Evolutionary conservation across 2,113 vertebrate species (phyloP).

Genomic region (Perognathus longimembris): DNA sequence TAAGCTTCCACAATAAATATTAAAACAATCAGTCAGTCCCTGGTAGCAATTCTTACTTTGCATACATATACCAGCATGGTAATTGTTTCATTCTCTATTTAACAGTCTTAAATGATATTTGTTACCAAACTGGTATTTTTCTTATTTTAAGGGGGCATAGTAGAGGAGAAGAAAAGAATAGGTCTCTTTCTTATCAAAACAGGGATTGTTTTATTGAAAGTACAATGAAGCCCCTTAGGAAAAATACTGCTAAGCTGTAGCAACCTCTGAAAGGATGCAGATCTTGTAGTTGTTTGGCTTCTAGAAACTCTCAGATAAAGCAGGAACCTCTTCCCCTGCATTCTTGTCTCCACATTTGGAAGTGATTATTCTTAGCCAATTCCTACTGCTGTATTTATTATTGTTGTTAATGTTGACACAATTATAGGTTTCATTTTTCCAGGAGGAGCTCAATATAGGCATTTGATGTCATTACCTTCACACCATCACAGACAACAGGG

Average conservation of each 20-base stretch:
- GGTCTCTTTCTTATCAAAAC: conserved; percentile 60
- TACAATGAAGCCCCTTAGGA: background rate
- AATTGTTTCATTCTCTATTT: conserved; percentile 67
- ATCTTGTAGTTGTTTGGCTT: background rate
- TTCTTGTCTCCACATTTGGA: background rate
- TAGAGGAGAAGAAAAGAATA: conserved; percentile 52
- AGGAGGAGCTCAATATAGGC: background rate
- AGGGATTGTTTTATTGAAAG: conserved; percentile 61
- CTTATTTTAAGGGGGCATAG: conserved; percentile 53
- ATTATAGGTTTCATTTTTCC: conserved; percentile 9
- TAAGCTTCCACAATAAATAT: conserved; percentile 65
- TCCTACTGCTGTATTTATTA: conserved; percentile 11
- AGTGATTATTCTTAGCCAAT: conserved; percentile 47
- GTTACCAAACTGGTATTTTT: conserved; percentile 72
- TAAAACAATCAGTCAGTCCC: conserved; percentile 64
- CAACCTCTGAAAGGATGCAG: background rate
- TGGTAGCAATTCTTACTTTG: conserved; percentile 56
- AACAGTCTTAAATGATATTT: conserved; percentile 70
- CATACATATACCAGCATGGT: conserved; percentile 58
- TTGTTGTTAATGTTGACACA: conserved; percentile 22
- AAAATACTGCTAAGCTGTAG: background rate
- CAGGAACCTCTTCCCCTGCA: background rate
- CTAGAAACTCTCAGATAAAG: background rate
- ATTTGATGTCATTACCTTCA: conserved; percentile 47
- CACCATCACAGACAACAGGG: background rate